Evolutionary conservation across 2,113 vertebrate genomes (phyloP).

Genomic region (Mionectes macconnelli): DNA sequence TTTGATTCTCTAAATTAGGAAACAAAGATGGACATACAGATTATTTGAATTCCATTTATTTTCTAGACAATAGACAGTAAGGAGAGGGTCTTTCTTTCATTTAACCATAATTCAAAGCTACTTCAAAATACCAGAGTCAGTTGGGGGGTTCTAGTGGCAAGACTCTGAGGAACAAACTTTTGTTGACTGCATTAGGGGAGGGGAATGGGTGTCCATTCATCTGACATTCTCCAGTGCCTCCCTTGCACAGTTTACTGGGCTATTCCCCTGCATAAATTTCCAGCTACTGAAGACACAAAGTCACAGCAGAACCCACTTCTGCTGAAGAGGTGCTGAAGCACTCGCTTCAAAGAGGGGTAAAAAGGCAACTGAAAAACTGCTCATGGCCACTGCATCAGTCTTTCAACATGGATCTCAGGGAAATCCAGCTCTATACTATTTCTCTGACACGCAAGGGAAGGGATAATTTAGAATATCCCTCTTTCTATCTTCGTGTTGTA

Average conservation of each 20-base stretch:
- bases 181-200: not conserved
- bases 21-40: constrained; percentile 9
- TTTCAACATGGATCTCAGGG: not conserved
- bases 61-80: not conserved
- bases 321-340: constrained; percentile 24
- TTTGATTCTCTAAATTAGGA: constrained; percentile 32
- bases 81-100: not conserved
- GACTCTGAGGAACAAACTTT: not conserved
- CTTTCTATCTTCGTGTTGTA: constrained; percentile 54
- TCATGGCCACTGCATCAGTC: not conserved
- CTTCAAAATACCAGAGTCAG: not conserved
- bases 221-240: not conserved
- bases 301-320: constrained; percentile 36
- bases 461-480: constrained; percentile 34
- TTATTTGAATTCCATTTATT: constrained; percentile 4
- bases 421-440: not conserved
- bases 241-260: not conserved
- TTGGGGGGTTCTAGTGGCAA: not conserved
- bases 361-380: not conserved
- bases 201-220: not conserved
- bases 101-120: not conserved
- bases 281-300: not conserved
- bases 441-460: constrained; percentile 19
- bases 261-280: not conserved
- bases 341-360: not conserved